phyloP scores from a whole-genome alignment of 2,797 vertebrate species.

The Heliangelus exortis region DNA sequence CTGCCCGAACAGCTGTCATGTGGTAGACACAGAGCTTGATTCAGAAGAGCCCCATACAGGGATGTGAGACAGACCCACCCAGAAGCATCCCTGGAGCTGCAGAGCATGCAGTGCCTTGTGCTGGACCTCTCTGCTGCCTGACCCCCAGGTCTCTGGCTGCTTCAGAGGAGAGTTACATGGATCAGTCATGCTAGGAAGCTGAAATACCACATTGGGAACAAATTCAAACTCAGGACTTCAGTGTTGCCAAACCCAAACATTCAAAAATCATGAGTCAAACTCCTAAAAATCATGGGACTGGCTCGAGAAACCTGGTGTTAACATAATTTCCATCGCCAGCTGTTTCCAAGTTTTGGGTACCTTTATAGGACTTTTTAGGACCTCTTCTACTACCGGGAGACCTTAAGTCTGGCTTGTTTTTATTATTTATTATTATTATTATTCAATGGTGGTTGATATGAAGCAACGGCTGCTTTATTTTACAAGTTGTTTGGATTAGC shows the following conservation, averaged over 20 bases:
- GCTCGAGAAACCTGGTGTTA: not conserved
- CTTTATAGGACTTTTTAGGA: not conserved
- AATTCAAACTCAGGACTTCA: not conserved
- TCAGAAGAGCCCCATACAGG: not conserved
- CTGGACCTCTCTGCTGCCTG: not conserved
- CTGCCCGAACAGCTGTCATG: not conserved
- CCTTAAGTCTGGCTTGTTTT: not conserved
- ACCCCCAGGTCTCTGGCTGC: not conserved
- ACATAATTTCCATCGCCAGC: not conserved
- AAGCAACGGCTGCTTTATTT: not conserved
- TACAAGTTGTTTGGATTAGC: not conserved
- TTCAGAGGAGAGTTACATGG: not conserved
- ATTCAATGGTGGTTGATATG: not conserved
- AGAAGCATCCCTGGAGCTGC: not conserved
- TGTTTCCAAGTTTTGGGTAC: not conserved
- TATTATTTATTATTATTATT: not conserved
- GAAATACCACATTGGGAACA: constrained; percentile 4
- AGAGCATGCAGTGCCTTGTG: not conserved
- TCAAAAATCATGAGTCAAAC: constrained; percentile 52
- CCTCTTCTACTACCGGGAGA: not conserved
- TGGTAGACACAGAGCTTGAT: not conserved
- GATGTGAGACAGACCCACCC: not conserved
- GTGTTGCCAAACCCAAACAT: constrained; percentile 37
- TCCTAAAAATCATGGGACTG: constrained; percentile 14
- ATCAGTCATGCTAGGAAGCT: not conserved